Evolutionary conservation across 1,140 invertebrate genomes (phyloP), one percentile per base, ranked within the genome.

Genomic region (Pantala flavescens): DNA sequence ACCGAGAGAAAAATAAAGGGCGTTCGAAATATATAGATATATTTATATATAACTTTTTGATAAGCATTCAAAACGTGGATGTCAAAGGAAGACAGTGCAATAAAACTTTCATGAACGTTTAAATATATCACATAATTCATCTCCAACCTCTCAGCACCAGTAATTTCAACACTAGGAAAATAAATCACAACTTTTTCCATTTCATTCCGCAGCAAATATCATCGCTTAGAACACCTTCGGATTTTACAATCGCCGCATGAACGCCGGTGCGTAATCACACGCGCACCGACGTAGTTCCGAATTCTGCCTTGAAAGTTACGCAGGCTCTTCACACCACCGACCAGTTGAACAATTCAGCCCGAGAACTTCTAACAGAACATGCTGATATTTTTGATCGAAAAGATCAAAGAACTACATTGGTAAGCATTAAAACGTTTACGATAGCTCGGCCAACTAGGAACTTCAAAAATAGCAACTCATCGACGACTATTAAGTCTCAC

Each of bases 391-490:
- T 63, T 63, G 49, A 63, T 63, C 49, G 49, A 5, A 63, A 21
- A 63, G 49, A 16, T 19, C n/a, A 19, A 16, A 21, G 14, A 16
- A 63, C 49, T 63, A 63, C 49, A 63, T 19, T 63, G 49, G 49
- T 63, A 63, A 63, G 49, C 49, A 63, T 63, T 19, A 63, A 63
- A 63, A 63, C 49, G 49, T 16, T 63, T 63, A 63, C 14, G 12
- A 63, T 63, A 63, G 49, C 49, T 63, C 49, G 12, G 49, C 49
- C 49, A 63, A 63, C 49, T 63, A 63, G 49, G 49, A 63, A 63
- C 49, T 63, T 63, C 49, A 63, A 63, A 63, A 63, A 63, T 63
- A 63, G 49, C 49, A 63, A 63, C 49, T 63, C n/a, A 63, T 63
- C n/a, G n/a, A 63, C 49, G 49, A 63, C 49, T 63, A 63, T 7